Percentiles rank a stretch among this genome's conserved stretches.
phyloP scores from a whole-genome alignment of 2,888 invertebrate species.

The Tridacna crocea region DNA sequence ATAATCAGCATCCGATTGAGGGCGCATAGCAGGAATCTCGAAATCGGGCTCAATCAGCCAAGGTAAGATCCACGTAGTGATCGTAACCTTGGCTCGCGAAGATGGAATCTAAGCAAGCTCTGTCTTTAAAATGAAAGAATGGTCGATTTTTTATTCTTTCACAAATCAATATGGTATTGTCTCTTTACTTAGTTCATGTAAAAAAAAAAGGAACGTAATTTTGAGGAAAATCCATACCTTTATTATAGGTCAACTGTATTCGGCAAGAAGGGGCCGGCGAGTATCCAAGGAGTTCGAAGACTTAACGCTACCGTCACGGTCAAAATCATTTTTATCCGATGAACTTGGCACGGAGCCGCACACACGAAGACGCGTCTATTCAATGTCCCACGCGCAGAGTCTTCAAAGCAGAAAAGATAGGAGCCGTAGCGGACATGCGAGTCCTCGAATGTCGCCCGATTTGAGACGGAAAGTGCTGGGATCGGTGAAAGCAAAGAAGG shows the following conservation, averaged over 20 bases:
- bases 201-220: too few species aligned
- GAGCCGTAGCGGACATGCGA: constrained; percentile 17
- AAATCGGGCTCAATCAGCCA: too few species aligned
- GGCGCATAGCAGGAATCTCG: too few species aligned
- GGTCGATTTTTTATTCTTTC: too few species aligned
- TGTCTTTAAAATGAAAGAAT: too few species aligned
- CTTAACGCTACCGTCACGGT: constrained; percentile 60
- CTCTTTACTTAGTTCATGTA: too few species aligned
- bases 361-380: constrained; percentile 45
- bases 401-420: constrained; percentile 7
- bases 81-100: too few species aligned
- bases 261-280: constrained; percentile 55
- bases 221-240: not conserved
- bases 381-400: constrained; percentile 53
- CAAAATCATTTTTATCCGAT: constrained; percentile 46
- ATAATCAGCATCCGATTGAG: too few species aligned
- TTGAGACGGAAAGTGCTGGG: constrained; percentile 35
- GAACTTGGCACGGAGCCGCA: constrained; percentile 7
- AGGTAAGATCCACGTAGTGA: too few species aligned
- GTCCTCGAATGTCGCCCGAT: constrained; percentile 53
- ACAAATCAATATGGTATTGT: too few species aligned
- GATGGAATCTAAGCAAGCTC: too few species aligned
- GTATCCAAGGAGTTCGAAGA: constrained; percentile 71
- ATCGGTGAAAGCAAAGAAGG: constrained; percentile 16
- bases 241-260: constrained; percentile 58